These are phyloP conservation scores for Dione vanillae DNA, from an alignment of 2,888 invertebrate genomes.

Conservation along the genomic window DNA sequence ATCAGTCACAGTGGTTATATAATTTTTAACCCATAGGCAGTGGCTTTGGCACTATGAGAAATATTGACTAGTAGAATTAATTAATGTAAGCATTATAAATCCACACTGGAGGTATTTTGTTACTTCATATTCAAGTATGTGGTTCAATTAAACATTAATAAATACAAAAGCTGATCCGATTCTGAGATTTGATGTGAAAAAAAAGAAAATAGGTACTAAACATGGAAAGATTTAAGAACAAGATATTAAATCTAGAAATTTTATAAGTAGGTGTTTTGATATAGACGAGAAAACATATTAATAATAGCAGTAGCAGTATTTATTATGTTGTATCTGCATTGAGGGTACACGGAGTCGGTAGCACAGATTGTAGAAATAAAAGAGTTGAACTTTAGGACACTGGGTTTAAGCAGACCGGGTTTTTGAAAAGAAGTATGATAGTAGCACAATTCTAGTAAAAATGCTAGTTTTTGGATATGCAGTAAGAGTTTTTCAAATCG, in stretches of 20 bases:
- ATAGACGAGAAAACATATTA: too few relatives aligned
- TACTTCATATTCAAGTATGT: not conserved
- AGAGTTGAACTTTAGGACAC: too few relatives aligned
- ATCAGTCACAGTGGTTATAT: constrained; percentile 41
- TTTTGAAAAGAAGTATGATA: too few relatives aligned
- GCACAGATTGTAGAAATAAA: not conserved
- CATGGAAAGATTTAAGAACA: not conserved
- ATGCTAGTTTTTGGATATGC: too few relatives aligned
- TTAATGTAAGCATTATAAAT: constrained; percentile 3
- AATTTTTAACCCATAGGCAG: constrained; percentile 37
- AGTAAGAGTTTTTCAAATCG: too few relatives aligned
- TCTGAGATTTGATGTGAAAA: not conserved
- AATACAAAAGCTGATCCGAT: not conserved
- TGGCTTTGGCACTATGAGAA: constrained; percentile 38
- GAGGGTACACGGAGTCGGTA: too few relatives aligned
- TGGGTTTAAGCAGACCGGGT: too few relatives aligned
- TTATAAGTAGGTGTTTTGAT: not conserved
- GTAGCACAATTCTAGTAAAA: too few relatives aligned
- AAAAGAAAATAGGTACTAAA: not conserved
- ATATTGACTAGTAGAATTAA: constrained; percentile 31
- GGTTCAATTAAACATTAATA: not conserved
- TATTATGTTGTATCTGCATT: too few relatives aligned
- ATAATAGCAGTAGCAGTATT: too few relatives aligned
- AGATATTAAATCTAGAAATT: not conserved
- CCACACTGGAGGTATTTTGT: not conserved